A percentile compares a stretch with the other conserved stretches of the same genome.
phyloP scores from a whole-genome alignment of 2,888 invertebrate genomes.

The Drosophila lutescens region DNA sequence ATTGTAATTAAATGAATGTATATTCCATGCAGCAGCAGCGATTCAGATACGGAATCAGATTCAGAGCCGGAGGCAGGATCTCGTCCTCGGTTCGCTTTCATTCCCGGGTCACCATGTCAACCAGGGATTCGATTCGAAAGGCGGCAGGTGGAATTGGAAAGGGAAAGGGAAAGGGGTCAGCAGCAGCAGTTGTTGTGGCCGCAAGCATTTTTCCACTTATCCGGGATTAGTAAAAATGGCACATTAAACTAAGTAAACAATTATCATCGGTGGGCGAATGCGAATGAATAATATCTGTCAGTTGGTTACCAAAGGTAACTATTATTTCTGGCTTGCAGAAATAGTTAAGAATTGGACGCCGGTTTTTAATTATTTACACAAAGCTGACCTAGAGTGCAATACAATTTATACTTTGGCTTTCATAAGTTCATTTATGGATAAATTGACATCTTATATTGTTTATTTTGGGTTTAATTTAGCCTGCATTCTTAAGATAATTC shows the following conservation, averaged over 20 bases:
- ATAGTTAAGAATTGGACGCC: background rate
- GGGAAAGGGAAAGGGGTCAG: background rate
- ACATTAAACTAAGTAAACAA: slow-evolving; percentile 65
- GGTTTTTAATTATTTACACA: background rate
- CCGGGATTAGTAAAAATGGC: slow-evolving; percentile 63
- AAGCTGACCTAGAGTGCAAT: background rate
- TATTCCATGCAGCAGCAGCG: slow-evolving; percentile 22
- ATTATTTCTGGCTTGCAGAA: slow-evolving; percentile 8
- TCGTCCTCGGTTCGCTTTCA: background rate
- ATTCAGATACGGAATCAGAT: background rate
- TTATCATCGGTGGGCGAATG: slow-evolving; percentile 1
- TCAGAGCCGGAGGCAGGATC: slow-evolving; percentile 22
- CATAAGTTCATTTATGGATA: background rate
- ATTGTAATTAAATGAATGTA: slow-evolving; percentile 71
- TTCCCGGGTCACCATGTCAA: slow-evolving; percentile 56
- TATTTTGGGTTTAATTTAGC: background rate
- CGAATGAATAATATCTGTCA: background rate
- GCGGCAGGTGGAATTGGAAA: background rate
- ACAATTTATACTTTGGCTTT: background rate
- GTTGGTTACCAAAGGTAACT: slow-evolving; percentile 11
- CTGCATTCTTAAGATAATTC: background rate
- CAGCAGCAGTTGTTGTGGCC: slow-evolving; percentile 30
- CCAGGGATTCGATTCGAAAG: slow-evolving; percentile 13
- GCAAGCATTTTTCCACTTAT: slow-evolving; percentile 63
- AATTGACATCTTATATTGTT: background rate